A percentile compares a stretch with the other conserved stretches of the same genome.
Conservation (phyloP, 2,113 vertebrate genomes). For the Hippocampus abdominalis region DNA sequence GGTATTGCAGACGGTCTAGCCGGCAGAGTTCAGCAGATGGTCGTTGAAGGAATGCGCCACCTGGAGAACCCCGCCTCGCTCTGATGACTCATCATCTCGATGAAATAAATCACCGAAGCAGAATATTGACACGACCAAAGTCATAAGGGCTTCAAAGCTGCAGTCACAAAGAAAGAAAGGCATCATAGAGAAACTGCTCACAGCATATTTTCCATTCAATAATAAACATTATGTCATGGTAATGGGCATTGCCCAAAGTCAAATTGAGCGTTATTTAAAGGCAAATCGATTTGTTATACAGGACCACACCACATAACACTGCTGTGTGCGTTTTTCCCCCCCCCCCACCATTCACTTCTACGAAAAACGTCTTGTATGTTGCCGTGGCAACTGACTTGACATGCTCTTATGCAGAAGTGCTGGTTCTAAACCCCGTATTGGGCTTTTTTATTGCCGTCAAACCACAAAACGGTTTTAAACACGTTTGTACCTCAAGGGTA, state of each 20-base stretch:
- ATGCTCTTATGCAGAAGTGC: background rate
- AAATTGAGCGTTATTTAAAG: no score
- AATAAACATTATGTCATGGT: background rate
- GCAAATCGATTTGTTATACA: background rate
- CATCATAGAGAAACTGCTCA: background rate
- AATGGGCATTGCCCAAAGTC: background rate
- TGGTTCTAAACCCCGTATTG: background rate
- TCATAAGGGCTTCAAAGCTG: background rate
- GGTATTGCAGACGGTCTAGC: background rate
- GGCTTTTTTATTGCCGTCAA: background rate
- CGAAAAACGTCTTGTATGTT: background rate
- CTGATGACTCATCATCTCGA: background rate
- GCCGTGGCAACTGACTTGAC: background rate
- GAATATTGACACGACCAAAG: background rate
- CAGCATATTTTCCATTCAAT: background rate
- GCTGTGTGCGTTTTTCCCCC: background rate
- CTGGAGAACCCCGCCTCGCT: background rate
- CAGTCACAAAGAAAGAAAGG: background rate
- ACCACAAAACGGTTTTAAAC: background rate
- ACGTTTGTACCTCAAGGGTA: background rate
- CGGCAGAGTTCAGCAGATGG: background rate
- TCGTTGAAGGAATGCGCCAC: background rate
- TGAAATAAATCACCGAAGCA: background rate
- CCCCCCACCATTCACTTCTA: no score
- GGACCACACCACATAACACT: background rate